Base-by-base conservation (phyloP, 1,140 invertebrate species). In the Solenopsis fugax region DNA sequence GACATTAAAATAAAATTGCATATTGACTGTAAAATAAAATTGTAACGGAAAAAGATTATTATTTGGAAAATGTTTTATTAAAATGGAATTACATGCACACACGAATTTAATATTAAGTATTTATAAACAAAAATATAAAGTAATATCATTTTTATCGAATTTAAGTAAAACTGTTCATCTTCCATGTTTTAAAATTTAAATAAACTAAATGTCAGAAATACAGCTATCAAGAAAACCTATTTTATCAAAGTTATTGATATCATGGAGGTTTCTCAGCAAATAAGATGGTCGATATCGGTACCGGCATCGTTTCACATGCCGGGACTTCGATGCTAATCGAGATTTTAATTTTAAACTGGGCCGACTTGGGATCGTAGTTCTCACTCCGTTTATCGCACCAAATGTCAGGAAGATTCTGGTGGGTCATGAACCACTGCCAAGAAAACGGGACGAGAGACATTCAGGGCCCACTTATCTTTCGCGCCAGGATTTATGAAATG, bases 401-500 rank as follows among this genome's bases (percentile, higher is more conserved):
- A 90, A 87, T 78, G 85, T 24, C 54, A 24, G 37, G 21, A 82
- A 56, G 78, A 78, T 48, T 50, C 21, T 16, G 60, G 21, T 50
- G 34, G 72, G 56, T 82, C 58, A 71, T 85, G 80, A 85, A 90
- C 45, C 18, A 34, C 29, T 65, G 41, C 52, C 54, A 50, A 73
- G 54, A 73, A 78, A 76, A 45, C 60, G 71, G 64, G 62, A 69
- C 86, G 67, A 60, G 81, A 88, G 87, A 86, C 82, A 88, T 90
- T 90, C 81, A 78, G 41, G 29, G 29, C 65, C 72, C 87, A 91
- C 89, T 91, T 91, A 90, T 90, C 89, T 90, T 89, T 88, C 50
- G 13, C 60, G 18, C 81, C 58, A 78, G 69, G 82, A 90, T 90
- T 90, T 90, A 90, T 91, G 89, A 90, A 90, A 90, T 81, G 87